Conservation (phyloP, 2,888 invertebrate genomes). For the Phalangium opilio region DNA sequence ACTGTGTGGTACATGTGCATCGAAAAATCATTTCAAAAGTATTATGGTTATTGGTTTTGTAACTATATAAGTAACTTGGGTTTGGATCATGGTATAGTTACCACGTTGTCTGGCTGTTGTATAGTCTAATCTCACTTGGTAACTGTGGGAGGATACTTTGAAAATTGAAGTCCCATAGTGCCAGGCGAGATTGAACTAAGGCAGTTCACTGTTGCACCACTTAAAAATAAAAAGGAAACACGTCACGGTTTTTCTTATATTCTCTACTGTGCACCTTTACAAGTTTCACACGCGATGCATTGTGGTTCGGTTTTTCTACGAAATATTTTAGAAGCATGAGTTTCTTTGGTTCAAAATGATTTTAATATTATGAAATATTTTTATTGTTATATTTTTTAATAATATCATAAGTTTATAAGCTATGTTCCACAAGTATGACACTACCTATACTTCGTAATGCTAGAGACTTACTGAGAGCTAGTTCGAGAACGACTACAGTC, state of each 20-base stretch:
- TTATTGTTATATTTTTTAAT: too few species aligned
- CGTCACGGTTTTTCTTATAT: conserved; percentile 6
- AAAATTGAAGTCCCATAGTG: conserved; percentile 50
- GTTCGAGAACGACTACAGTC: too few species aligned
- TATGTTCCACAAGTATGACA: too few species aligned
- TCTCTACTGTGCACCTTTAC: conserved; percentile 14
- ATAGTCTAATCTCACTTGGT: conserved; percentile 91
- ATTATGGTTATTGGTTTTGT: conserved; percentile 44
- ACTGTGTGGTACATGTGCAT: too few species aligned
- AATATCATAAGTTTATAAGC: too few species aligned
- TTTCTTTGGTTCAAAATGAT: too few species aligned
- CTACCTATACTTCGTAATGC: too few species aligned
- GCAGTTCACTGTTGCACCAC: conserved; percentile 29
- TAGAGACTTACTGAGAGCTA: too few species aligned
- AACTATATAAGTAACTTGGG: conserved; percentile 3
- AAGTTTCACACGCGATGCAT: background rate
- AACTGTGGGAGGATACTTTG: conserved; percentile 54
- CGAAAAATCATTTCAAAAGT: too few species aligned
- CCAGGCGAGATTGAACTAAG: conserved; percentile 67
- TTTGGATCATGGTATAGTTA: too few species aligned
- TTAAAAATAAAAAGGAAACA: conserved; percentile 10
- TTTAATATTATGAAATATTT: too few species aligned
- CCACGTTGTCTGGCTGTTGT: conserved; percentile 15
- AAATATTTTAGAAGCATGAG: too few species aligned
- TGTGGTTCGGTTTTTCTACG: background rate